Conservation (phyloP, 2,797 vertebrate species). For the Pantherophis vulpinus region DNA sequence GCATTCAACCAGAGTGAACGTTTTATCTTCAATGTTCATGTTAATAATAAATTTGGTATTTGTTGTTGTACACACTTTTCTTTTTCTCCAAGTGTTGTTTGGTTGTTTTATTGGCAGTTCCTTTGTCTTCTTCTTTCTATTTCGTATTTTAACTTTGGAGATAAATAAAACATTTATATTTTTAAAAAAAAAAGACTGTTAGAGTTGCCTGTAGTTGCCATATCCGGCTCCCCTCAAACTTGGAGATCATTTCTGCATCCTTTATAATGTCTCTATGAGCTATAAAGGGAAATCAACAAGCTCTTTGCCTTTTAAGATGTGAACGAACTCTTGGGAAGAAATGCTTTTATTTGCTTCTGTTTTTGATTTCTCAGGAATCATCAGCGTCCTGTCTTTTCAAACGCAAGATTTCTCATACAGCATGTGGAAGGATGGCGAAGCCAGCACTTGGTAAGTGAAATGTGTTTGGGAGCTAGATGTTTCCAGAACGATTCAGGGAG, state of each 20-base stretch:
- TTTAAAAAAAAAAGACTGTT: too few species aligned
- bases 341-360: not conserved
- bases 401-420: conserved; percentile 79
- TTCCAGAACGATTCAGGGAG: not conserved
- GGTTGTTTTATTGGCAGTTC: too few species aligned
- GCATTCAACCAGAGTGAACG: not conserved
- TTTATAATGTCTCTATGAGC: not conserved
- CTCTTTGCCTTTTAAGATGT: not conserved
- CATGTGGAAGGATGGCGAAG: conserved; percentile 76
- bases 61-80: too few species aligned
- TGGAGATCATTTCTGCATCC: not conserved
- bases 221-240: not conserved
- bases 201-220: not conserved
- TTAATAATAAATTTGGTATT: not conserved
- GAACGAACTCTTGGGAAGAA: not conserved
- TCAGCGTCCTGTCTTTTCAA: conserved; percentile 80
- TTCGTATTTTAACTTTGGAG: too few species aligned
- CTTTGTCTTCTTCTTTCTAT: too few species aligned
- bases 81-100: too few species aligned
- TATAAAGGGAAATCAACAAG: not conserved
- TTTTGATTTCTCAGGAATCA: conserved; percentile 70
- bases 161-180: too few species aligned
- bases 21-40: not conserved
- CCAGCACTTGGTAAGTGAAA: conserved; percentile 83
- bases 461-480: not conserved